Percentiles rank a stretch among this genome's conserved stretches.
Evolutionary conservation across 2,888 invertebrate species (phyloP).

Genomic region (Pristionchus japonicus): DNA sequence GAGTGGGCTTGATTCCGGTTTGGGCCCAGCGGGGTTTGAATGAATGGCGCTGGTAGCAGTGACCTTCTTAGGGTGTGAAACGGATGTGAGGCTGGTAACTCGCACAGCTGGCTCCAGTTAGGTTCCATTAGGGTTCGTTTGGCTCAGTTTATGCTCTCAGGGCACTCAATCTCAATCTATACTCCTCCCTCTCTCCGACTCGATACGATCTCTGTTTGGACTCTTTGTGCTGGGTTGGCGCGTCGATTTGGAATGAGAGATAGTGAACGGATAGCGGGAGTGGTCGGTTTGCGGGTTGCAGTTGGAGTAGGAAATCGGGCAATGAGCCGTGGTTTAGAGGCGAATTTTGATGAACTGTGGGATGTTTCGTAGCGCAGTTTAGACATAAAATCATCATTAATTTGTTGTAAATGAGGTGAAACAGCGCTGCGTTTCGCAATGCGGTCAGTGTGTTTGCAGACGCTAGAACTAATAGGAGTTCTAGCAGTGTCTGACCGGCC

Average conservation of each 20-base stretch:
- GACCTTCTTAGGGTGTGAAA: background rate
- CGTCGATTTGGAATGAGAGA: background rate
- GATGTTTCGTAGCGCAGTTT: no score
- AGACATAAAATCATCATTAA: no score
- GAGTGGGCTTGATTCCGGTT: background rate
- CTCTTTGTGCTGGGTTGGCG: background rate
- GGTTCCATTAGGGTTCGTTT: background rate
- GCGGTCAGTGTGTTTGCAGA: slow-evolving; percentile 22
- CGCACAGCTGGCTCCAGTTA: background rate
- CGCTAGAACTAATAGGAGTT: background rate
- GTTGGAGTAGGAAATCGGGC: background rate
- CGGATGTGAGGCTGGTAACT: background rate
- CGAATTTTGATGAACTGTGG: no score
- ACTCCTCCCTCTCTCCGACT: background rate
- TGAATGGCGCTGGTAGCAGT: background rate
- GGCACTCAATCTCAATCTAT: slow-evolving; percentile 24
- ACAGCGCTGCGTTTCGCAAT: background rate
- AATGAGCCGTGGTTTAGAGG: background rate
- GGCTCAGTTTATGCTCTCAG: background rate
- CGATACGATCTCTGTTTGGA: background rate
- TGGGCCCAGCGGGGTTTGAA: background rate
- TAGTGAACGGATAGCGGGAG: slow-evolving; percentile 7
- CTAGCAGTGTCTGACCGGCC: no score
- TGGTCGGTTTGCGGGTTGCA: background rate
- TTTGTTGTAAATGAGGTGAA: background rate